Evolutionary conservation across 2,113 vertebrate species (phyloP), one percentile per base, ranked within the genome.

Genomic region (Dromiciops gliroides): DNA sequence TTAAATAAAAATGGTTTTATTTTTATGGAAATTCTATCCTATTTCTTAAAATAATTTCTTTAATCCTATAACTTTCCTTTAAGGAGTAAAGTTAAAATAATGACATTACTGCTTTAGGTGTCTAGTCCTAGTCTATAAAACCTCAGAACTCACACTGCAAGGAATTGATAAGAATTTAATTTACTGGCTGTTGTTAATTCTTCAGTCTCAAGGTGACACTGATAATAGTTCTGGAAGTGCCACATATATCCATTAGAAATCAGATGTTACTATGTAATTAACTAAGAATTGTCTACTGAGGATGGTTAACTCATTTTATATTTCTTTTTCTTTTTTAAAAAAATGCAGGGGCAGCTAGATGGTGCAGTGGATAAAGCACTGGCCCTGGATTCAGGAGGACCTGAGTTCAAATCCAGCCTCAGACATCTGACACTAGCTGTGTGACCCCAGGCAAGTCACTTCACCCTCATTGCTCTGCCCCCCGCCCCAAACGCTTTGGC

Each of bases 101-200:
- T 49, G 47, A 94, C 88, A 23, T 83, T 4, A 24, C 10, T 94
- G 49, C 48, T 6, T 9, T 28, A 51, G 83, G 5, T 51, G 51
- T 48, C 2, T 60, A 37, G 31, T 48, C 8, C 50, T n/a, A 37
- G 7, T 90, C 44, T 88, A 19, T 51, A n/a, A 25, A 48, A 56
- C 5, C 26, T 51, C 47, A 90, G 31, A 31, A 28, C 47, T 8
- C 7, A 50, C 5, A 60, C 4, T 16, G 5, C 47, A 48, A 31
- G 44, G 12, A 53, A 51, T 51, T 67, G 44, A 60, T 91, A 60
- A 92, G 24, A 96, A 91, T 37, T 50, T 53, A 89, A 12, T 56
- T 48, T 88, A 53, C 89, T 51, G 50, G 50, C 49, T 94, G 48
- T 93, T 93, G 37, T 91, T 91, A 83, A 92, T 37, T 91, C 89